Percentiles rank a stretch among this genome's conserved stretches.
phyloP scores from a whole-genome alignment of 2,797 vertebrate species.

The Gadopsis bispinosus region DNA sequence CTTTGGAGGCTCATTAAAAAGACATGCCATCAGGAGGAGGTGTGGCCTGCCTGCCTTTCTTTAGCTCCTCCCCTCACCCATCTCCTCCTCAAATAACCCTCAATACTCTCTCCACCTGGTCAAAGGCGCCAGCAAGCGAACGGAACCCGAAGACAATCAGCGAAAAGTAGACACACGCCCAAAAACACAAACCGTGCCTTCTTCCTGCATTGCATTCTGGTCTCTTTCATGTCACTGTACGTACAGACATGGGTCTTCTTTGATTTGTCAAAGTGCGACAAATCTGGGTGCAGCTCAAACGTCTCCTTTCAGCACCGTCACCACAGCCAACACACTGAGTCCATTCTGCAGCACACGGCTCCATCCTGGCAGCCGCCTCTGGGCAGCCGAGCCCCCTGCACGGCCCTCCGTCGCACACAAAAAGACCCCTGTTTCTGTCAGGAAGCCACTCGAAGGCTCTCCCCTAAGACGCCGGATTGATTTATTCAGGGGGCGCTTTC shows the following conservation, averaged over 20 bases:
- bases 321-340: constrained; percentile 59
- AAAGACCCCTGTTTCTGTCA: constrained; percentile 81
- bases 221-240: background rate
- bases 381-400: constrained; percentile 11
- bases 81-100: background rate
- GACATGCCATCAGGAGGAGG: background rate
- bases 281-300: background rate
- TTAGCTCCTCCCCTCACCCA: constrained; percentile 27
- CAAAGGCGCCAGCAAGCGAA: background rate
- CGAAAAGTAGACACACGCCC: background rate
- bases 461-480: constrained; percentile 67
- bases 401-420: constrained; percentile 64
- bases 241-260: background rate
- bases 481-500: constrained; percentile 51
- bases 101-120: background rate
- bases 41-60: background rate
- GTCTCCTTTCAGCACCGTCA: constrained; percentile 20
- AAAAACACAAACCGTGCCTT: background rate
- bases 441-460: constrained; percentile 66
- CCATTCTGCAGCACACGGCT: constrained; percentile 59
- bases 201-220: background rate
- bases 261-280: too few species aligned
- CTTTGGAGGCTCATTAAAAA: background rate
- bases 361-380: constrained; percentile 54
- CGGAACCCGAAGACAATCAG: background rate